These are phyloP conservation scores for Chloromyia formosa DNA, from an alignment of 2,888 invertebrate genomes.

Conservation along the genomic window DNA sequence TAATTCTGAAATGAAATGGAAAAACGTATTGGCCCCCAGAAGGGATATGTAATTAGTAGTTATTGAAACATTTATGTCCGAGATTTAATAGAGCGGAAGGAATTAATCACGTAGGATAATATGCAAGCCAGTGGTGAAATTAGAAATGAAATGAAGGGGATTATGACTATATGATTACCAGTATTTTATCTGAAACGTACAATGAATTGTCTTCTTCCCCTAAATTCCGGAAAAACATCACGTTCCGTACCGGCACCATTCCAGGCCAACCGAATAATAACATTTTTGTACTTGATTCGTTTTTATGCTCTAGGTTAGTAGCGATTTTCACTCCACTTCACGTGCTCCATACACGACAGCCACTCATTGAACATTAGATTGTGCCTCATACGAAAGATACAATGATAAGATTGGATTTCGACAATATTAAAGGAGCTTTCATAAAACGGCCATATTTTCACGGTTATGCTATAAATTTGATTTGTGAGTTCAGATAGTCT, in stretches of 20 bases:
- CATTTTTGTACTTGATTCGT: not conserved
- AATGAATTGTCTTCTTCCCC: not conserved
- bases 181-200: not conserved
- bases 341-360: constrained; percentile 1
- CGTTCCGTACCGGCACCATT: not conserved
- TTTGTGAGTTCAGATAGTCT: not conserved
- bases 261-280: not conserved
- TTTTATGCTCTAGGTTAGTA: not conserved
- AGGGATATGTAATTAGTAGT: no score
- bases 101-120: not conserved
- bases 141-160: not conserved
- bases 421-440: constrained; percentile 5
- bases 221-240: not conserved
- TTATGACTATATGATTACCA: not conserved
- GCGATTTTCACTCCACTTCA: constrained; percentile 11
- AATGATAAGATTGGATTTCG: constrained; percentile 15
- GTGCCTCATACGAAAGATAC: not conserved
- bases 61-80: not conserved
- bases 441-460: constrained; percentile 30
- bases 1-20: no score
- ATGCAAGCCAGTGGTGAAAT: not conserved
- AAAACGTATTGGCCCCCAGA: no score
- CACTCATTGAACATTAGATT: constrained; percentile 18
- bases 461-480: constrained; percentile 27
- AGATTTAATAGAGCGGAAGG: not conserved